Percentiles rank a stretch among this genome's conserved stretches.
Evolutionary conservation across 1,140 invertebrate genomes (phyloP).

Genomic region (Lutraria rhynchaena): DNA sequence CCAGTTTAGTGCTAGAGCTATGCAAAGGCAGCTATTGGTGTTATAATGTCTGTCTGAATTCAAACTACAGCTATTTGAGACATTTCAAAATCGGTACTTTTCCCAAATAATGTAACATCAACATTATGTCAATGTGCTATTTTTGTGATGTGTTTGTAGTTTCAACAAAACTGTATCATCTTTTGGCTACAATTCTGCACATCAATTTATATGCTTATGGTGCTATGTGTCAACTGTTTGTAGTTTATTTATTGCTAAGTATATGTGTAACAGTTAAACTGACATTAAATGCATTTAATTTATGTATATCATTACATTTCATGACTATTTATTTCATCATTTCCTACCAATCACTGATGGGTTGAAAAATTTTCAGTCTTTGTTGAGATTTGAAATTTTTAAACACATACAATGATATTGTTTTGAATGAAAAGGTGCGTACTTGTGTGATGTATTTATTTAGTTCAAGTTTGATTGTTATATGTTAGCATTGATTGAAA

Average conservation of each 20-base stretch:
- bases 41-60: neutral
- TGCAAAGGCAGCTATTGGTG: conserved; percentile 42
- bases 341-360: too few relatives aligned
- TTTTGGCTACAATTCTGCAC: too few relatives aligned
- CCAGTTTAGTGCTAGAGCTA: conserved; percentile 25
- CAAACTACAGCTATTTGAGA: neutral
- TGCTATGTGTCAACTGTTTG: conserved; percentile 7
- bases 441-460: too few relatives aligned
- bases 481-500: too few relatives aligned
- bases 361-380: too few relatives aligned
- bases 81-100: too few relatives aligned
- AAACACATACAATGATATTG: too few relatives aligned
- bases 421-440: too few relatives aligned
- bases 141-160: neutral
- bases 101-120: too few relatives aligned
- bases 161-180: too few relatives aligned
- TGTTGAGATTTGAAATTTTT: too few relatives aligned
- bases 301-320: conserved; percentile 1
- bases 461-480: too few relatives aligned
- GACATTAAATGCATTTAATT: conserved; percentile 15
- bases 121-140: conserved; percentile 3
- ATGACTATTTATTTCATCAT: conserved; percentile 38
- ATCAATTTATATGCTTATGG: conserved; percentile 19
- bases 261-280: neutral
- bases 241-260: conserved; percentile 24